Conservation (phyloP, 2,888 invertebrate genomes). For the Lypha dubia region DNA sequence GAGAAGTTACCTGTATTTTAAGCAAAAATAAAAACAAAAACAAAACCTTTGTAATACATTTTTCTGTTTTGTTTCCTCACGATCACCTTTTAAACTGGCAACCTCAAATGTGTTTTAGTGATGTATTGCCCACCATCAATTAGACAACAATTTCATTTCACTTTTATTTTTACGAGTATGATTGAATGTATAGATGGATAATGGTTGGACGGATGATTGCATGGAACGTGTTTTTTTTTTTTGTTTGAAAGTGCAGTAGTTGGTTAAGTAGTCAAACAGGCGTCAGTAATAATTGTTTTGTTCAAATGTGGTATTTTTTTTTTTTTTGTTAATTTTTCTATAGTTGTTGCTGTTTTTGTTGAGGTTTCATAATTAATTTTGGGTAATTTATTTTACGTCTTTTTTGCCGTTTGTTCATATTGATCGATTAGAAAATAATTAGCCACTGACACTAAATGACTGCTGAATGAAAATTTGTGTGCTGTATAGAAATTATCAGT, state of each 20-base stretch:
- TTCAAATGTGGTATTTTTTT: slow-evolving; percentile 34
- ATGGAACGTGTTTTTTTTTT: slow-evolving; percentile 40
- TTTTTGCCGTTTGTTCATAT: slow-evolving; percentile 28
- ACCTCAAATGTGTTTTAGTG: slow-evolving; percentile 53
- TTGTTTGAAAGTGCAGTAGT: slow-evolving; percentile 57
- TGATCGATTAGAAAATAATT: slow-evolving; percentile 72
- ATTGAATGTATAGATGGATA: slow-evolving; percentile 38
- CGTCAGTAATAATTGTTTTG: slow-evolving; percentile 65
- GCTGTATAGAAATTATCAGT: slow-evolving; percentile 39
- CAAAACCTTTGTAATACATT: slow-evolving; percentile 29
- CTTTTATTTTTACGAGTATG: slow-evolving; percentile 23
- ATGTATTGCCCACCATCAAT: slow-evolving; percentile 70
- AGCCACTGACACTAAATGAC: slow-evolving; percentile 65
- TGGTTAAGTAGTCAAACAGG: slow-evolving; percentile 63
- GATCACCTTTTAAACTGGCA: slow-evolving; percentile 52
- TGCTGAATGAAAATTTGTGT: slow-evolving; percentile 40
- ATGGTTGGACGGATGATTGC: slow-evolving; percentile 4
- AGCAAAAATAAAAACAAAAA: slow-evolving; percentile 33
- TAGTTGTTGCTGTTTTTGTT: neutral
- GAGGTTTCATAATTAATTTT: slow-evolving; percentile 66
- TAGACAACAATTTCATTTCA: slow-evolving; percentile 62
- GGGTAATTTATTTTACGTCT: slow-evolving; percentile 58
- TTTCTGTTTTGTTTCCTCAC: slow-evolving; percentile 4
- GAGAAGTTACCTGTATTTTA: slow-evolving; percentile 64
- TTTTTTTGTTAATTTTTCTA: neutral